Evolutionary conservation across 2,797 vertebrate species (phyloP), one percentile per base, ranked within the genome.

Genomic region (Sebastes ruberrimus): DNA sequence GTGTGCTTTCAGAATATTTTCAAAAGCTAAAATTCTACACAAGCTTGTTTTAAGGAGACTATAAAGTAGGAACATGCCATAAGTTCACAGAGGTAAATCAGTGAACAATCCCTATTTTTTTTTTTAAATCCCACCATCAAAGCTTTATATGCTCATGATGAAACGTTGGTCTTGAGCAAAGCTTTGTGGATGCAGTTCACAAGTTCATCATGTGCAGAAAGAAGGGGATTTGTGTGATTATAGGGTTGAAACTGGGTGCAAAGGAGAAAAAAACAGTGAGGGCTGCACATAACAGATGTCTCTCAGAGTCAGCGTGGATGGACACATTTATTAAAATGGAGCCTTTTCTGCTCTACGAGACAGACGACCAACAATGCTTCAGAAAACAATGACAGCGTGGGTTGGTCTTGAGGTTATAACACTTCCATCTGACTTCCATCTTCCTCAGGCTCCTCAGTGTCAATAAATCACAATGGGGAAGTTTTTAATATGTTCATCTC

Each of bases 291-390:
- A 66, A 55, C 2, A n/a, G 57, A 65, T 25, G 63, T 71, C 62
- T 79, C 56, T 9, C 10, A 1, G 52, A 53, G 71, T 73, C 64
- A 33, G 23, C 8, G 23, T 8, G 42, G 23, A 74, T 4, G 27
- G 71, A 83, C 30, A 56, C 5, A 23, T 52, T 75, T 32, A 20
- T 78, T 60, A 62, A 65, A 52, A 61, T 4, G 14, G 10, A 46
- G 63, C 4, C 32, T 73, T 55, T 30, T 86, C 52, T 67, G 53
- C 14, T 86, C 57, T 0, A 1, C 9, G 16, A 70, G 70, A 78
- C 38, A 55, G 73, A 65, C 11, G 8, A 60, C 67, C 28, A 77
- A 82, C 82, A 77, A 76, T 22, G 69, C 64, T n/a, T 66, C 71
- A 64, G 32, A 80, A 53, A 25, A n/a, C 69, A 56, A 55, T 33